Evolutionary conservation across 2,797 vertebrate species (phyloP).

Genomic region (Acanthornis magna): DNA sequence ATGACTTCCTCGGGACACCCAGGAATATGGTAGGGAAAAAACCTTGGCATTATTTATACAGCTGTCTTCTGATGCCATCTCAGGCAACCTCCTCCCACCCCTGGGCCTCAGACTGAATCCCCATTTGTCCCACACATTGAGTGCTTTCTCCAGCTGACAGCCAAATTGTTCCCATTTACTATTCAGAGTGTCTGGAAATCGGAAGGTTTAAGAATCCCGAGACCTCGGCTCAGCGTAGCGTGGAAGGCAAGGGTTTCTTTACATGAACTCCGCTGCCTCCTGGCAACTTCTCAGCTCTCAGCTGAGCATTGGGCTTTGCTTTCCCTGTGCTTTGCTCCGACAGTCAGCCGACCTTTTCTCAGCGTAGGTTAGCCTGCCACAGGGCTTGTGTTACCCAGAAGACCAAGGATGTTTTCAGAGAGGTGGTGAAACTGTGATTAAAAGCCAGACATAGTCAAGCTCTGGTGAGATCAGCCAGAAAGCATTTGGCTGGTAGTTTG

Average conservation of each 20-base stretch:
- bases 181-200: neutral
- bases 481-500: constrained; percentile 9
- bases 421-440: neutral
- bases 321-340: neutral
- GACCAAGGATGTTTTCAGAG: constrained; percentile 19
- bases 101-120: neutral
- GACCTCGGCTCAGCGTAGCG: rapidly evolving
- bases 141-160: neutral
- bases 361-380: constrained; percentile 33
- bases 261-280: neutral
- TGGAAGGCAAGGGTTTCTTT: neutral
- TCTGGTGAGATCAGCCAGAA: neutral
- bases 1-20: neutral
- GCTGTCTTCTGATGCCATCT: neutral
- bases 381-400: constrained; percentile 42
- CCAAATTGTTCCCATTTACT: neutral
- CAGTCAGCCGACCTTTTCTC: constrained; percentile 23
- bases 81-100: neutral
- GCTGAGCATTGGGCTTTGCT: neutral
- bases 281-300: constrained; percentile 6
- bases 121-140: neutral
- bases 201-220: neutral
- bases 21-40: neutral
- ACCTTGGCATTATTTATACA: neutral
- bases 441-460: neutral